Evolutionary conservation across 2,888 invertebrate species (phyloP).

Genomic region (Lottia scabra): DNA sequence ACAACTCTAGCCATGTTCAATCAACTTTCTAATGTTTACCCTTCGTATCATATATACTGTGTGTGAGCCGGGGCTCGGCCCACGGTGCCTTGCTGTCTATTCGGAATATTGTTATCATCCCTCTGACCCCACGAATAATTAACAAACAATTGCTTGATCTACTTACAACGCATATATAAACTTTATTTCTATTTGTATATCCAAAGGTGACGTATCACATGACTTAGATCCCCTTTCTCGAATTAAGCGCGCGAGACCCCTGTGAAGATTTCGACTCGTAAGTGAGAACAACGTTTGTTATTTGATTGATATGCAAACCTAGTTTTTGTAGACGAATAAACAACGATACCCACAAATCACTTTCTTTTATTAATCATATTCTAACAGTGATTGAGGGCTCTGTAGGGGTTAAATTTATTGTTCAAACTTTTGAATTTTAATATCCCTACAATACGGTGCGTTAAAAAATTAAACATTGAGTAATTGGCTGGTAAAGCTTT

Average conservation of each 20-base stretch:
- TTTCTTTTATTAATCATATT: too few relatives aligned
- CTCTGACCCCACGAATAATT: slow-evolving; percentile 23
- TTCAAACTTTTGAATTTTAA: too few relatives aligned
- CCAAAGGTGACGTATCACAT: not conserved
- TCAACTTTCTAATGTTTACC: not conserved
- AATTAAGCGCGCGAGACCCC: not conserved
- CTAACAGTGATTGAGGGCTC: too few relatives aligned
- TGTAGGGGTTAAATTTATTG: too few relatives aligned
- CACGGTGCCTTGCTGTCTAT: slow-evolving; percentile 27
- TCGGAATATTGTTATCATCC: slow-evolving; percentile 1
- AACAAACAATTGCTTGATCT: slow-evolving; percentile 11
- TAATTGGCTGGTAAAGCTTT: too few relatives aligned
- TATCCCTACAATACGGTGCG: too few relatives aligned
- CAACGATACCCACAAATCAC: too few relatives aligned
- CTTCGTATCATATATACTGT: not conserved
- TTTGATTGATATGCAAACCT: not conserved
- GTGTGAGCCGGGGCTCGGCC: not conserved
- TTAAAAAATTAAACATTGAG: too few relatives aligned
- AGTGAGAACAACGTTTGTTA: slow-evolving; percentile 4
- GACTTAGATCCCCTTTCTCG: not conserved
- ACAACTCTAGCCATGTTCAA: not conserved
- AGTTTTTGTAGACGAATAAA: too few relatives aligned
- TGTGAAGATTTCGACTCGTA: not conserved
- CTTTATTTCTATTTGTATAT: slow-evolving; percentile 5
- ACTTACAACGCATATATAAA: not conserved